Base-by-base conservation (phyloP, 2,113 vertebrate species). In the Ellobius talpinus region DNA sequence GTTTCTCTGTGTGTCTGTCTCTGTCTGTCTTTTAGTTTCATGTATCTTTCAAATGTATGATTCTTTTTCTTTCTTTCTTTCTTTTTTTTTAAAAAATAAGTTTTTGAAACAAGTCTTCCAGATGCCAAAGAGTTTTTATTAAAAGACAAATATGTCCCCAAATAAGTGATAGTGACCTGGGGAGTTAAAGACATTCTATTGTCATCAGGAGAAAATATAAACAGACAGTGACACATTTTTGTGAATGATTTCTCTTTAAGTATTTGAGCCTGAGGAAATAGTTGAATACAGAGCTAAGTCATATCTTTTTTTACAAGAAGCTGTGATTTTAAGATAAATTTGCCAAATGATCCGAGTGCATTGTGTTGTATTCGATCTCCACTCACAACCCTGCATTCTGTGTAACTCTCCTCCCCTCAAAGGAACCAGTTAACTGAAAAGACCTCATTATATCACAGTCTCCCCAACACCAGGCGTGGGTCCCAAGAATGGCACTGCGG, bases 251-350 rank as follows among this genome's bases (percentile, higher is more conserved):
- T 87, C 81, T 87, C 21, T 90, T 77, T 95, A 88, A 95, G 96
- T 47, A 88, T 97, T 85, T 94, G 90, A 90, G 87, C 93, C 85
- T 39, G 8, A 94, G 90, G 94, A 95, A 90, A 93, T 1, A 92
- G 87, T 81, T 68, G 90, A 92, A 96, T 47, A 70, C 70, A 96
- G 93, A 78, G 66, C 61, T 91, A 90, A 96, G 88, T 89, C 42
- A 16, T 45, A 72, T 84, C 21, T 10, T 42, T 76, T 58, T 96
- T 76, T 63, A 52, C 87, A 90, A 93, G 87, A 50, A 95, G 90
- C 90, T 96, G 90, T 97, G 96, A 92, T 88, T 97, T 94, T 90
- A 76, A 94, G 94, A 95, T 79, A 87, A 65, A 90, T 87, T 50
- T 94, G 68, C 73, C 68, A 94, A 96, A 87, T 81, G 70, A 85